phyloP scores from a whole-genome alignment of 2,797 vertebrate species.

The Arctocebus calabarensis region DNA sequence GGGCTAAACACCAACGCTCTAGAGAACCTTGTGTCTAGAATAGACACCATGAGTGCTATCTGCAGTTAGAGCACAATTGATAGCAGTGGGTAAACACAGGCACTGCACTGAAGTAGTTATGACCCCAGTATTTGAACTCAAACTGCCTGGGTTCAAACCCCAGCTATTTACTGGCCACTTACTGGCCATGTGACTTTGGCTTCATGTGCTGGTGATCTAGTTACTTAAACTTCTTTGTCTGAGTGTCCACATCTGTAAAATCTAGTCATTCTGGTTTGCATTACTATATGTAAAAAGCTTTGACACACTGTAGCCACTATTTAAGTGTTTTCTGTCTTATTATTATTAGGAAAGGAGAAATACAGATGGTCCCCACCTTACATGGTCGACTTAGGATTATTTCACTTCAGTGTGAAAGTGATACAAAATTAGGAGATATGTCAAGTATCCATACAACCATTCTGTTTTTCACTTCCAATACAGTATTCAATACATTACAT shows the following conservation, averaged over 20 bases:
- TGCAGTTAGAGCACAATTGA: neutral
- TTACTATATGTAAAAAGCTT: neutral
- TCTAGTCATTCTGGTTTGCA: neutral
- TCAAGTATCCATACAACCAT: neutral
- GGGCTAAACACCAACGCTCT: neutral
- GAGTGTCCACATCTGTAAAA: neutral
- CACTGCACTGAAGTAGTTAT: neutral
- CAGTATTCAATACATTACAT: neutral
- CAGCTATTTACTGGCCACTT: neutral
- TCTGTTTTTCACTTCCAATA: neutral
- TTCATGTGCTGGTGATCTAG: neutral
- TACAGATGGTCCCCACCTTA: neutral
- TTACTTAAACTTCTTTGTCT: neutral
- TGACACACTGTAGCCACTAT: neutral
- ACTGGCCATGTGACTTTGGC: neutral
- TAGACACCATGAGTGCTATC: neutral
- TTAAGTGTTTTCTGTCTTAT: neutral
- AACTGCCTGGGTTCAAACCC: neutral
- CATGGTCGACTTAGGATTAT: neutral
- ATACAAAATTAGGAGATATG: neutral
- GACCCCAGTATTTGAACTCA: neutral
- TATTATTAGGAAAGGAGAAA: neutral
- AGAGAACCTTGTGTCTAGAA: neutral
- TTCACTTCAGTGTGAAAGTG: neutral
- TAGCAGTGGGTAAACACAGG: neutral